Conservation (phyloP, 2,113 vertebrate genomes). For the Oreochromis aureus region DNA sequence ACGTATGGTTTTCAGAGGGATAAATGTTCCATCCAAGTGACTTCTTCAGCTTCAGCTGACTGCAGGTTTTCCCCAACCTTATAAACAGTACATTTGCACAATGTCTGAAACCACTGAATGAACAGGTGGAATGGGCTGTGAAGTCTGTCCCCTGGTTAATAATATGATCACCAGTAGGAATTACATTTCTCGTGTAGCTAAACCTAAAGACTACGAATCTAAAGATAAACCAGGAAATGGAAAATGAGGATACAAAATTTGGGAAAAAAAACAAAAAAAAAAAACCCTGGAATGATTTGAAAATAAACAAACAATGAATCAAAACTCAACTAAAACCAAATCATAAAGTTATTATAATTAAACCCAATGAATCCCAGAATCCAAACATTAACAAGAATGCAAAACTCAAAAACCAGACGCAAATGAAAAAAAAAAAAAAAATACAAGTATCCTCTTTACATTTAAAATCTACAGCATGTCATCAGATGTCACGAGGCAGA, state of each 20-base stretch:
- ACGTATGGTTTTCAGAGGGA: not conserved
- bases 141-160: not conserved
- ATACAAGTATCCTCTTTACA: not conserved
- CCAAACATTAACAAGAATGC: not conserved
- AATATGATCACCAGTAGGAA: not conserved
- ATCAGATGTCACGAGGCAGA: not conserved
- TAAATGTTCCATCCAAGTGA: not conserved
- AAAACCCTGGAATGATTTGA: not conserved
- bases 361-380: not conserved
- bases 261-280: rapidly evolving
- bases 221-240: not conserved
- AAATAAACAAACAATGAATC: not conserved
- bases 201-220: not conserved
- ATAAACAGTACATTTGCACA: not conserved
- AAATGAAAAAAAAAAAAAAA: not conserved
- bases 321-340: not conserved
- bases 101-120: not conserved
- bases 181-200: not conserved
- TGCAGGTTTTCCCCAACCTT: not conserved
- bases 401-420: not conserved
- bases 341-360: not conserved
- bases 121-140: not conserved
- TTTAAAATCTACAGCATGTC: not conserved
- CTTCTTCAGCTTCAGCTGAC: not conserved
- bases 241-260: not conserved